Evolutionary conservation across 1,140 invertebrate genomes (phyloP), one percentile per base, ranked within the genome.

Genomic region (Druon quercuslanigerum): DNA sequence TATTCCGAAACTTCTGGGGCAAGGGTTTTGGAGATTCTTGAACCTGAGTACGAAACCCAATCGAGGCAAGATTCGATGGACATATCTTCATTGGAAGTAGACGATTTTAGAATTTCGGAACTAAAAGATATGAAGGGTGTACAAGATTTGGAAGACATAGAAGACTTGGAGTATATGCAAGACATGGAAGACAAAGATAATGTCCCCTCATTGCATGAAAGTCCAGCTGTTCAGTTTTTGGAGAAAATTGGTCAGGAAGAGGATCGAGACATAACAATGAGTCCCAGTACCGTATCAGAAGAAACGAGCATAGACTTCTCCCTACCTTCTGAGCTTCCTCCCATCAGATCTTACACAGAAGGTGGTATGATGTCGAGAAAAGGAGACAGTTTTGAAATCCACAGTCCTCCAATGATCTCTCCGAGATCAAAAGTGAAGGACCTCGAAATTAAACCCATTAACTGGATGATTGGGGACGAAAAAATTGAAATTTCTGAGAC

Each of bases 381-480:
- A 77, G 80, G 83, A 11, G 88, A 90, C 46, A 90, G 88, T 50
- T 89, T 90, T n/a, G 89, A 90, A 56, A 87, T 89, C 8, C 87
- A 88, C 12, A 90, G 89, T 74, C 88, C 88, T n/a, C 88, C 89
- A 0, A 71, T 89, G 51, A 74, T 89, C 1, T 89, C 88, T 0
- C 87, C 88, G 8, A 88, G 79, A 76, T 71, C 76, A 17, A 90
- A 84, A 70, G 60, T 87, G 0, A 86, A 84, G 7, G 88, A 88
- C 5, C 74, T 92, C 3, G 90, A 92, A 51, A 90, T 91, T 40
- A 88, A 90, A n/a, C 87, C 87, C 0, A 85, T 88, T 3, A 80
- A 89, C 17, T 92, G 91, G 91, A 89, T 90, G 87, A 91, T 92
- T 19, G 91, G 91, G 0, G 89, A 91, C 25, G 89, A 92, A 52